These are phyloP conservation scores for Ctenopoma multispine DNA, from an alignment of 2,797 vertebrate species.

Conservation along the genomic window DNA sequence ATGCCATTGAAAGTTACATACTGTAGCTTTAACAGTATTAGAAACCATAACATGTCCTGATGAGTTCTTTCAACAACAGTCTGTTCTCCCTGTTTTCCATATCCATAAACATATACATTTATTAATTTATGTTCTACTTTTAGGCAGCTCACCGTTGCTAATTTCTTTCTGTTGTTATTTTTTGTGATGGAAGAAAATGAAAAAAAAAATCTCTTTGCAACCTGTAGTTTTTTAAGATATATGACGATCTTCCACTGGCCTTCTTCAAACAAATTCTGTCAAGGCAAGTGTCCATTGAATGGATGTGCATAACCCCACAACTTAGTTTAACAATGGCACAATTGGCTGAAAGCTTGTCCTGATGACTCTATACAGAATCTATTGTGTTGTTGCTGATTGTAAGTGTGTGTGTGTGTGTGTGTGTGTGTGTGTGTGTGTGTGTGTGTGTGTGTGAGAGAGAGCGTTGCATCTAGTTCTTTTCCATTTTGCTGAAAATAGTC, in stretches of 20 bases:
- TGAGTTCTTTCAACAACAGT: no score
- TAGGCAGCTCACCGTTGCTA: background rate
- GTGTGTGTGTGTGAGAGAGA: background rate
- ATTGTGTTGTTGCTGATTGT: constrained; percentile 17
- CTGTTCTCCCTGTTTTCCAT: no score
- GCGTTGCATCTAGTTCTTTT: constrained; percentile 48
- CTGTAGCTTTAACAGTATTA: no score
- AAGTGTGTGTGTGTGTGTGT: constrained; percentile 24
- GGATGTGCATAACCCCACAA: background rate
- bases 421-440: constrained; percentile 12
- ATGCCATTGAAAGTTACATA: no score
- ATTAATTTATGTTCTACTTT: background rate
- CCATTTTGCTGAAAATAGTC: constrained; percentile 68
- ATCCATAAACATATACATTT: background rate
- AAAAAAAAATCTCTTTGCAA: background rate
- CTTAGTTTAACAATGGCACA: constrained; percentile 14
- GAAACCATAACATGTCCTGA: no score
- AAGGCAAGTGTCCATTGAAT: background rate
- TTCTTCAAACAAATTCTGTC: background rate
- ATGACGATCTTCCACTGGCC: background rate
- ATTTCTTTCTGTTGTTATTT: background rate
- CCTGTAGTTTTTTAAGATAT: background rate
- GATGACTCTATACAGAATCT: background rate
- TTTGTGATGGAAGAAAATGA: background rate
- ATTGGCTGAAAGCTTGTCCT: constrained; percentile 10